Conservation (phyloP, 2,888 invertebrate genomes). For the Coelinius sp. region DNA sequence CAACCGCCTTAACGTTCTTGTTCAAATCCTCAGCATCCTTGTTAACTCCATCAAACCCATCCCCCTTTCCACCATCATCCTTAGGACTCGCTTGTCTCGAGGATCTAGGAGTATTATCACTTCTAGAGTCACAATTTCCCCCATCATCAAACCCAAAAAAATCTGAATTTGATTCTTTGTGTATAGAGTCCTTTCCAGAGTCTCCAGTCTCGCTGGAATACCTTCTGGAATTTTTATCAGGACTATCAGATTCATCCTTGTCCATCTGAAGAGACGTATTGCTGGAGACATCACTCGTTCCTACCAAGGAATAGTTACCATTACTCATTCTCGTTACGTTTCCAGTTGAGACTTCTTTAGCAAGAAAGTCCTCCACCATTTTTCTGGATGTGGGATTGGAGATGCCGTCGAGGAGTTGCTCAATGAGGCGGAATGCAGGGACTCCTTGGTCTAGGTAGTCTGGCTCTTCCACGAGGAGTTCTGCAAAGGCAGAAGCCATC, state of each 20-base stretch:
- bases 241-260: background rate
- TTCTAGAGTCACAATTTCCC: constrained; percentile 60
- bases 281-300: constrained; percentile 67
- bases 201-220: constrained; percentile 44
- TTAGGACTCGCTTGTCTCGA: constrained; percentile 60
- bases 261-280: constrained; percentile 35
- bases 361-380: constrained; percentile 75
- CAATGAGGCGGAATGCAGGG: constrained; percentile 78
- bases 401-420: constrained; percentile 73
- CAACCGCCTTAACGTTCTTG: background rate
- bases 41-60: background rate
- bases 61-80: background rate
- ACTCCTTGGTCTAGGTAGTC: constrained; percentile 82
- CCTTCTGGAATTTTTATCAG: constrained; percentile 23
- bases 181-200: constrained; percentile 36
- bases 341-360: constrained; percentile 80
- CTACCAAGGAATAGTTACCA: constrained; percentile 80
- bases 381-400: constrained; percentile 78
- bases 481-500: constrained; percentile 80
- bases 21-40: background rate
- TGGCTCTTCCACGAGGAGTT: constrained; percentile 80
- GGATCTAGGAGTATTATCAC: constrained; percentile 58
- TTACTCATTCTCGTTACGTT: constrained; percentile 79
- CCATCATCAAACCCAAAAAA: constrained; percentile 60
- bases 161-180: constrained; percentile 47